Evolutionary conservation across 2,113 vertebrate species (phyloP).

Genomic region (Amia ocellicauda): DNA sequence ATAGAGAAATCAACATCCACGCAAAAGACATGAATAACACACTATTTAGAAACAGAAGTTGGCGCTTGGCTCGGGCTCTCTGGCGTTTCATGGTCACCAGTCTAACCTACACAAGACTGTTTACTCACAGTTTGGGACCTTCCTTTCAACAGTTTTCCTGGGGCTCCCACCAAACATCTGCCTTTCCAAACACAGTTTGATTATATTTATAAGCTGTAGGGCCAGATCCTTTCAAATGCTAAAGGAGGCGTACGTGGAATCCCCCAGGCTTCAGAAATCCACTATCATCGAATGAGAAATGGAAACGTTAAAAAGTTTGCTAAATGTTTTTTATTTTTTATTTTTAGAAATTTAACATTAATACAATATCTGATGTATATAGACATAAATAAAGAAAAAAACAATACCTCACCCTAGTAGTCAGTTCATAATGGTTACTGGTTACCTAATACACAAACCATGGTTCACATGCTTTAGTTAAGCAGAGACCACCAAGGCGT

Average conservation of each 20-base stretch:
- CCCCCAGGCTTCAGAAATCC: not conserved
- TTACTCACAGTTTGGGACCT: slow-evolving; percentile 37
- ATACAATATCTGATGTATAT: too few relatives aligned
- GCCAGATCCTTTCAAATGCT: not conserved
- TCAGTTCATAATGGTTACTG: too few relatives aligned
- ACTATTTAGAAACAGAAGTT: not conserved
- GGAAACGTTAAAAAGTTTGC: not conserved
- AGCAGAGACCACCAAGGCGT: too few relatives aligned
- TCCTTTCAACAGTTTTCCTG: slow-evolving; percentile 9
- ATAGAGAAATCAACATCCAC: too few relatives aligned
- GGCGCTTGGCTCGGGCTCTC: not conserved
- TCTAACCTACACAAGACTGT: slow-evolving; percentile 30
- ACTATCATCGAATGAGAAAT: not conserved
- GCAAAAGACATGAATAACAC: too few relatives aligned
- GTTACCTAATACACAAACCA: too few relatives aligned
- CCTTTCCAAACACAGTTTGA: slow-evolving; percentile 1
- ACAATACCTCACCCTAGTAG: too few relatives aligned
- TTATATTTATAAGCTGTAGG: slow-evolving; percentile 16
- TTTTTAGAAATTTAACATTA: too few relatives aligned
- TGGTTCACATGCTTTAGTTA: too few relatives aligned
- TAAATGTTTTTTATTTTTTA: not conserved
- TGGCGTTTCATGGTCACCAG: slow-evolving; percentile 9
- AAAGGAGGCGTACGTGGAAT: not conserved
- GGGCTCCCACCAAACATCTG: not conserved
- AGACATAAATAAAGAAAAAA: too few relatives aligned